A percentile compares a stretch with the other conserved stretches of the same genome.
These are phyloP conservation scores for Decapterus maruadsi DNA, from an alignment of 2,797 vertebrate species.

Conservation along the genomic window DNA sequence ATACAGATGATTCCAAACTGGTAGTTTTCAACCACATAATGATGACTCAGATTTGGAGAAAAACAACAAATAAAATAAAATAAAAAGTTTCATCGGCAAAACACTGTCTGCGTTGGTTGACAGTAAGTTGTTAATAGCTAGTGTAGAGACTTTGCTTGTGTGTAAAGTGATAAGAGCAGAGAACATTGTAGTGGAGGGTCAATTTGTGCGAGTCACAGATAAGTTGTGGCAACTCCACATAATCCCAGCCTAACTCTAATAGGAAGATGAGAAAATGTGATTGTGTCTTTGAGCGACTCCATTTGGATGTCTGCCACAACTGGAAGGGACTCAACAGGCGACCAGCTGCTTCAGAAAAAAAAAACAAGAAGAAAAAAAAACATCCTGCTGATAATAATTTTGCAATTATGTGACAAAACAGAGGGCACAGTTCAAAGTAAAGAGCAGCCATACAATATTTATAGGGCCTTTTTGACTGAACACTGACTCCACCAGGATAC, in stretches of 20 bases:
- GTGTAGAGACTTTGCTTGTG: constrained; percentile 43
- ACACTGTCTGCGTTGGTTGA: constrained; percentile 4
- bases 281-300: constrained; percentile 69
- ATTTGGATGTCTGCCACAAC: constrained; percentile 65
- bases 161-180: constrained; percentile 69
- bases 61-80: constrained; percentile 6
- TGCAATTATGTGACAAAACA: constrained; percentile 71
- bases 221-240: constrained; percentile 68
- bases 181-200: constrained; percentile 71
- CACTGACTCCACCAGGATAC: constrained; percentile 23
- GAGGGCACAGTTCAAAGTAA: constrained; percentile 62
- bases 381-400: constrained; percentile 56
- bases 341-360: constrained; percentile 44
- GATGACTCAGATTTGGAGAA: neutral
- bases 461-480: constrained; percentile 49
- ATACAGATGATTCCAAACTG: constrained; percentile 5
- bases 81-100: constrained; percentile 36
- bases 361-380: constrained; percentile 7
- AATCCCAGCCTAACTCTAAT: constrained; percentile 74
- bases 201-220: constrained; percentile 73
- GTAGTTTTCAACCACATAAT: neutral
- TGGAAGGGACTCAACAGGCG: constrained; percentile 55
- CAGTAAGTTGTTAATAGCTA: constrained; percentile 48
- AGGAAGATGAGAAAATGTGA: constrained; percentile 78
- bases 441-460: constrained; percentile 68